A percentile compares a stretch with the other conserved stretches of the same genome.
These are phyloP conservation scores for Grapholita molesta DNA, from an alignment of 1,140 invertebrate species.

Conservation along the genomic window DNA sequence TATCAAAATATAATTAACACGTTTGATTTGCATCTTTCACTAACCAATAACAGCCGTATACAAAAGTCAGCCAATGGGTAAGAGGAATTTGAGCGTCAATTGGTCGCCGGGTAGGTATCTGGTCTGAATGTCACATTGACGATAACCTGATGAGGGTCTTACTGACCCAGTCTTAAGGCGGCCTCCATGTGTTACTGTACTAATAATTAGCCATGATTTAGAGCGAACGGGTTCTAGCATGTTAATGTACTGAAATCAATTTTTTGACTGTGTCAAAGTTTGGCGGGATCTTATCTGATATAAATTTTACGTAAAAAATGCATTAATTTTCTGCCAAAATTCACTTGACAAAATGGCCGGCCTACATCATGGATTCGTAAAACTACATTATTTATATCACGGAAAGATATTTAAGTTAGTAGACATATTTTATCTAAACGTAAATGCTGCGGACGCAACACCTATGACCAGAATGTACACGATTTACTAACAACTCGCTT, in stretches of 20 bases:
- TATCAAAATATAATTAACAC: constrained; percentile 78
- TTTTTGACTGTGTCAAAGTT: no score
- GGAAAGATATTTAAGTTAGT: constrained; percentile 40
- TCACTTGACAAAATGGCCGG: constrained; percentile 24
- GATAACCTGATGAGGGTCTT: constrained; percentile 20
- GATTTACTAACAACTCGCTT: constrained; percentile 56
- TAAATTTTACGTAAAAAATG: background rate
- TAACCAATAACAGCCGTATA: constrained; percentile 78
- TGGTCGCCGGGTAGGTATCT: constrained; percentile 41
- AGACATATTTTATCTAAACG: constrained; percentile 41
- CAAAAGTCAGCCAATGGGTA: constrained; percentile 75
- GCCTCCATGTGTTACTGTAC: background rate
- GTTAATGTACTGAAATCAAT: background rate
- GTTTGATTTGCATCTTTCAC: constrained; percentile 72
- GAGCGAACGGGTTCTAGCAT: background rate
- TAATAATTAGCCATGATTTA: constrained; percentile 9
- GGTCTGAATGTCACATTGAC: constrained; percentile 46
- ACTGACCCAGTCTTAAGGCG: background rate
- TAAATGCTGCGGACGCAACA: constrained; percentile 36
- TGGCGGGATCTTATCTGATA: background rate
- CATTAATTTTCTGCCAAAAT: background rate
- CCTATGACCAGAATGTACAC: constrained; percentile 75
- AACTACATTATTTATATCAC: constrained; percentile 31
- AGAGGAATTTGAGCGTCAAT: constrained; percentile 60
- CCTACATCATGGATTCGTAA: constrained; percentile 22